phyloP scores from a whole-genome alignment of 2,113 vertebrate genomes.

The Ptyas mucosa region DNA sequence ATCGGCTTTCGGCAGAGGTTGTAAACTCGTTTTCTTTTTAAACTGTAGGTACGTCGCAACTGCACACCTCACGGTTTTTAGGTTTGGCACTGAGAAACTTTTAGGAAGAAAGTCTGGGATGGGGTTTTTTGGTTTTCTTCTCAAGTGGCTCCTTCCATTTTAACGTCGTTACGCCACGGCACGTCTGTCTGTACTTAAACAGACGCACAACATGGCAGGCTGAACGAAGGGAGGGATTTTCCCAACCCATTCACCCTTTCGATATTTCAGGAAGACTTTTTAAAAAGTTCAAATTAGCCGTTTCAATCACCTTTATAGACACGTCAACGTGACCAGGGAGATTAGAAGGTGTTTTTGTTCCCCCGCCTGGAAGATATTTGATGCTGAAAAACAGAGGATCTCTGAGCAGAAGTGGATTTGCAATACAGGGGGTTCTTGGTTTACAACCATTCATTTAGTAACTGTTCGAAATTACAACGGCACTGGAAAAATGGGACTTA shows the following conservation, averaged over 20 bases:
- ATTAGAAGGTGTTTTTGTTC: conserved; percentile 27
- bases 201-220: background rate
- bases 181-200: conserved; percentile 23
- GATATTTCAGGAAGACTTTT: conserved; percentile 42
- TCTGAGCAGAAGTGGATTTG: background rate
- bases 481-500: background rate
- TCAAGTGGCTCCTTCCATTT: conserved; percentile 66
- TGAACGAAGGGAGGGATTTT: background rate
- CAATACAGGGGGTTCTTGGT: background rate
- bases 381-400: conserved; percentile 16
- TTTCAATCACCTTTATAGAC: background rate
- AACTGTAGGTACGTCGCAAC: conserved; percentile 77
- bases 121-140: conserved; percentile 56
- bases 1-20: conserved; percentile 59
- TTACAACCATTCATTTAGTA: background rate
- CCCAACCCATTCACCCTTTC: conserved; percentile 33
- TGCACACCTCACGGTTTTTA: conserved; percentile 88
- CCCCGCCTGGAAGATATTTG: conserved; percentile 16
- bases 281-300: conserved; percentile 56
- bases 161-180: conserved; percentile 69
- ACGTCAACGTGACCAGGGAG: background rate
- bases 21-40: conserved; percentile 64
- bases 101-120: conserved; percentile 68
- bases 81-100: conserved; percentile 85
- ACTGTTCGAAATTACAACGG: background rate